A percentile compares a stretch with the other conserved stretches of the same genome.
phyloP scores from a whole-genome alignment of 2,113 vertebrate species.

The Corythornis cristatus region DNA sequence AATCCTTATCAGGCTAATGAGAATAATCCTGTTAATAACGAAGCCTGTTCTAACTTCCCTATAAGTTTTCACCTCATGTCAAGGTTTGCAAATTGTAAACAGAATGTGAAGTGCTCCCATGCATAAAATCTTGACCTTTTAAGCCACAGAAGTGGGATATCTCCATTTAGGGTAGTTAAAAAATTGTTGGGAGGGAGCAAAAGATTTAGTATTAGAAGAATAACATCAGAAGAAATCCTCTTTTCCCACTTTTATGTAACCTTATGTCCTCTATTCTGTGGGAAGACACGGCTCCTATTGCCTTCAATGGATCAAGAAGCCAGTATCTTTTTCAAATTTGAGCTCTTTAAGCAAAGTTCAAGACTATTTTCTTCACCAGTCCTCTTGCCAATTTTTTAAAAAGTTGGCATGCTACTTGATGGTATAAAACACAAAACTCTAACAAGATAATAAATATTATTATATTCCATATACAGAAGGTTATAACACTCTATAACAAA shows the following conservation, averaged over 20 bases:
- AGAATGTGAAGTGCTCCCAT: not conserved
- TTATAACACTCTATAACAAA: not conserved
- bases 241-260: not conserved
- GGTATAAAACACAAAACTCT: not conserved
- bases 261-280: not conserved
- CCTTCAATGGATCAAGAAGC: not conserved
- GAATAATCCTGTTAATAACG: not conserved
- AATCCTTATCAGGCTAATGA: not conserved
- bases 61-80: not conserved
- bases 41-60: not conserved
- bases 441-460: not conserved
- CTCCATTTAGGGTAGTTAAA: not conserved
- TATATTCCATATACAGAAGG: not conserved
- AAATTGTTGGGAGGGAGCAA: not conserved
- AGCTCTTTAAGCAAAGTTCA: not conserved
- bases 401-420: not conserved
- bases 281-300: not conserved
- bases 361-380: not conserved
- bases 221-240: not conserved
- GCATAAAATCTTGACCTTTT: not conserved
- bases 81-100: not conserved
- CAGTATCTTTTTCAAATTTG: too few species aligned
- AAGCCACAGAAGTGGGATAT: not conserved
- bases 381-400: not conserved
- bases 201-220: not conserved